These are phyloP conservation scores for Synanthedon formicaeformis DNA, from an alignment of 2,888 invertebrate genomes.

Conservation along the genomic window DNA sequence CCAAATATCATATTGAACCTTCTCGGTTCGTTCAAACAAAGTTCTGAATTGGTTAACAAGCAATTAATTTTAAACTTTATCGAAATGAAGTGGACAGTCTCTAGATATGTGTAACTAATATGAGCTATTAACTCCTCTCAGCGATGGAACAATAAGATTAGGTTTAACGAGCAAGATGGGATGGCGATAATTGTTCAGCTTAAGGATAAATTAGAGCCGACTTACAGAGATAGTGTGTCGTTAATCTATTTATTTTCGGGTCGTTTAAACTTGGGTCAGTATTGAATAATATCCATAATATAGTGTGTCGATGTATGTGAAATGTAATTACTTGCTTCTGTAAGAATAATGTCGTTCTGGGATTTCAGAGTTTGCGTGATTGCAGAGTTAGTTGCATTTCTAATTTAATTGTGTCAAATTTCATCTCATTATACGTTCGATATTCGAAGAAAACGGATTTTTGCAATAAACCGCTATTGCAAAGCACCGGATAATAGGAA, in stretches of 20 bases:
- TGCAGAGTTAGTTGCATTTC: too few relatives aligned
- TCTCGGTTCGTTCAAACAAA: constrained; percentile 1
- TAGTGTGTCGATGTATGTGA: too few relatives aligned
- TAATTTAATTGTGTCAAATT: too few relatives aligned
- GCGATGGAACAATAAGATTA: constrained; percentile 30
- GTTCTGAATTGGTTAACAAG: constrained; percentile 5
- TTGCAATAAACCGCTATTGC: too few relatives aligned
- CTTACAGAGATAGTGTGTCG: constrained; percentile 8
- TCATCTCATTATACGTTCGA: too few relatives aligned
- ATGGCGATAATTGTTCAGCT: constrained; percentile 30
- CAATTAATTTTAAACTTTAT: constrained; percentile 4
- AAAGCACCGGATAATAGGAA: too few relatives aligned
- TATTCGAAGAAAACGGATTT: too few relatives aligned
- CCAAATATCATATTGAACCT: not conserved
- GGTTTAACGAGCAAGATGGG: constrained; percentile 38
- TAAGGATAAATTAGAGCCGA: constrained; percentile 20
- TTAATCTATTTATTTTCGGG: constrained; percentile 4
- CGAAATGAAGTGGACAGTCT: constrained; percentile 9
- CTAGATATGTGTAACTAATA: constrained; percentile 19
- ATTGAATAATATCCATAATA: too few relatives aligned
- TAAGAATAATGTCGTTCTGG: too few relatives aligned
- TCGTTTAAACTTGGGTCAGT: constrained; percentile 13
- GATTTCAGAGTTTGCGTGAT: too few relatives aligned
- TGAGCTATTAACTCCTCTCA: constrained; percentile 34
- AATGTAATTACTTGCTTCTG: too few relatives aligned